Percentiles rank a stretch among this genome's conserved stretches.
Evolutionary conservation across 2,797 vertebrate genomes (phyloP).

Genomic region (Loris lydekkerianus): DNA sequence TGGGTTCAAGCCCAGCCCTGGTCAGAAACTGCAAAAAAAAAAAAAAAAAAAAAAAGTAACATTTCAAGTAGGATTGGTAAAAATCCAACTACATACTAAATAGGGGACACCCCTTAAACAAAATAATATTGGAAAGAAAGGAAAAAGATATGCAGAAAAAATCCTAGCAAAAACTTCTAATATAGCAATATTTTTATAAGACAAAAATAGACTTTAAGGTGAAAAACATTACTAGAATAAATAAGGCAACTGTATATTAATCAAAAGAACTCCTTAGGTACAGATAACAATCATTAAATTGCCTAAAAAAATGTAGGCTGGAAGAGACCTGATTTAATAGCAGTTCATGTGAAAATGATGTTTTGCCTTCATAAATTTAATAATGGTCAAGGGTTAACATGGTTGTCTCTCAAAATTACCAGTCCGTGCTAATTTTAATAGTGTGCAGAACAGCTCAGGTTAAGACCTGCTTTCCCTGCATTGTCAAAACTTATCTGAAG

Average conservation of each 20-base stretch:
- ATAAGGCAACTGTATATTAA: conserved; percentile 28
- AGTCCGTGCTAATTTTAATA: neutral
- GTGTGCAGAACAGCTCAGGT: neutral
- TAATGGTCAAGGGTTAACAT: neutral
- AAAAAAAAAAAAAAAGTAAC: too few relatives aligned
- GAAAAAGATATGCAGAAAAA: conserved; percentile 29
- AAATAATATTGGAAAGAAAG: conserved; percentile 31
- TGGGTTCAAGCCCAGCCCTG: too few relatives aligned
- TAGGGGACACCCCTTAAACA: neutral
- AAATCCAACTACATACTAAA: neutral
- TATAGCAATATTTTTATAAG: conserved; percentile 16
- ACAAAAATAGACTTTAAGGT: conserved; percentile 41
- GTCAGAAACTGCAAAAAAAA: too few relatives aligned
- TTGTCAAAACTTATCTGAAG: neutral
- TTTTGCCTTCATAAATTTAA: conserved; percentile 22
- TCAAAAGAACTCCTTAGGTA: neutral
- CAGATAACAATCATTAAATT: neutral
- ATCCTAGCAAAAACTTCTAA: conserved; percentile 17
- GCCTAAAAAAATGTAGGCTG: neutral
- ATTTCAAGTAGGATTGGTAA: neutral
- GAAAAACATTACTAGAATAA: conserved; percentile 42
- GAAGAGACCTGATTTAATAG: conserved; percentile 36
- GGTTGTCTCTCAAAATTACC: neutral
- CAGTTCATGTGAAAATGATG: conserved; percentile 19
- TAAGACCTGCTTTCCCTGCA: neutral